Conservation (phyloP, 2,888 invertebrate genomes). For the Aphodius granarius region DNA sequence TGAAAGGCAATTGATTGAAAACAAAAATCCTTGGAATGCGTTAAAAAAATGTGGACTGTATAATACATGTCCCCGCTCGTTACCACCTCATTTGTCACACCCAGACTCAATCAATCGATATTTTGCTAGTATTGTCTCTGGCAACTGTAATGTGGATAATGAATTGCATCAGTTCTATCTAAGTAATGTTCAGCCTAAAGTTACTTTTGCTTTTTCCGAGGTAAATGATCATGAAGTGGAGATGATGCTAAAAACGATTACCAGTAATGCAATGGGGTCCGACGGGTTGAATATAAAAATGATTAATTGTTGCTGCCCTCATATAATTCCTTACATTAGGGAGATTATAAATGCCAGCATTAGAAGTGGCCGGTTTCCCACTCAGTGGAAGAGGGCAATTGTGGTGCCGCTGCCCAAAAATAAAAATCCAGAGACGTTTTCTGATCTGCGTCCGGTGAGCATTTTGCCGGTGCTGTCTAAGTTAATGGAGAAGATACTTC, state of each 20-base stretch:
- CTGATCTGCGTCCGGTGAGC: conserved; percentile 37
- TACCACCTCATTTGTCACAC: not conserved
- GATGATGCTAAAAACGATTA: not conserved
- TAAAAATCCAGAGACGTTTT: conserved; percentile 13
- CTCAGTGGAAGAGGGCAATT: conserved; percentile 33
- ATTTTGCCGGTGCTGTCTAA: conserved; percentile 30
- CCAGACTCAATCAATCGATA: not conserved
- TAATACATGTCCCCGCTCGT: not conserved
- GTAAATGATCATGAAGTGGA: not conserved
- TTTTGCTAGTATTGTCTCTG: not conserved
- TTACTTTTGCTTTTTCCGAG: not conserved
- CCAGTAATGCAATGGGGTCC: not conserved
- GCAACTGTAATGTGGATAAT: not conserved
- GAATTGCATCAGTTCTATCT: not conserved
- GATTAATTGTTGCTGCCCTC: not conserved
- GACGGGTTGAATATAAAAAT: not conserved
- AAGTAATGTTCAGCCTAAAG: not conserved
- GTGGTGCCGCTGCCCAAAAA: conserved; percentile 34
- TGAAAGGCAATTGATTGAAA: not conserved
- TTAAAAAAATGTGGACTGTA: not conserved
- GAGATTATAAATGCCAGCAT: not conserved
- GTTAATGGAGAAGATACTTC: conserved; percentile 27
- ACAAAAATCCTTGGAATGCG: not conserved
- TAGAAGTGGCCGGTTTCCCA: conserved; percentile 26
- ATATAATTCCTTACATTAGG: not conserved